Base-by-base conservation (phyloP, 2,888 invertebrate genomes). In the Lasioglossum lativentre region DNA sequence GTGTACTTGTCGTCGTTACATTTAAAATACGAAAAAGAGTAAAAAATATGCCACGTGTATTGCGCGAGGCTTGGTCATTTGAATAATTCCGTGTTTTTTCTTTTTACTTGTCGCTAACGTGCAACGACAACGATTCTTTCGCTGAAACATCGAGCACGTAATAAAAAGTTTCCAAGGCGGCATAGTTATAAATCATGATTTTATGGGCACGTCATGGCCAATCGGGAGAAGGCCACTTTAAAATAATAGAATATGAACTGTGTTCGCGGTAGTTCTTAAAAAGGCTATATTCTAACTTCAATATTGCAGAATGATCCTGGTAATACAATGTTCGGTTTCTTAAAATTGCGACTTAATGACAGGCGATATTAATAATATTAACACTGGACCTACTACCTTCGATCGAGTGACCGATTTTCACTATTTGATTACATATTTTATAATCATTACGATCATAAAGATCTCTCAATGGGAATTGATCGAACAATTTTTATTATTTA, bases 101-200 rank as follows among this genome's bases (percentile, higher is more conserved):
- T 63, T 30, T 30, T 63, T 42, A 23, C 0, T 30, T 14, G 42
- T 45, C 23, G n/a, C 12, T 16, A 66, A 45, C 45, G 14, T 30
- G n/a, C 19, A 72, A 19, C 71, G 30, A 45, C 30, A n/a, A 27
- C 12, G 45, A 45, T 14, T 27, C 30, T 59, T 59, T 52, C 10
- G 27, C 3, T 45, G 45, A 76, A 73, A 73, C 71, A 45, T 71
- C 59, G 45, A 30, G 75, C 77, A 82, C 3, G 14, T 34, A 66
- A 66, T 86, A 86, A 89, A 75, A 86, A 90, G 87, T 89, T 92
- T 89, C 80, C 84, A 81, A 86, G 86, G 89, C 88, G 82, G 86
- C 78, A 83, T 79, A 88, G 88, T 88, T 91, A 90, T 94, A 94
- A 93, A 93, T 94, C 93, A 93, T 92, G 91, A 87, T 93, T 94